phyloP scores from a whole-genome alignment of 2,797 vertebrate species.

The Enteromius trimaculatus region DNA sequence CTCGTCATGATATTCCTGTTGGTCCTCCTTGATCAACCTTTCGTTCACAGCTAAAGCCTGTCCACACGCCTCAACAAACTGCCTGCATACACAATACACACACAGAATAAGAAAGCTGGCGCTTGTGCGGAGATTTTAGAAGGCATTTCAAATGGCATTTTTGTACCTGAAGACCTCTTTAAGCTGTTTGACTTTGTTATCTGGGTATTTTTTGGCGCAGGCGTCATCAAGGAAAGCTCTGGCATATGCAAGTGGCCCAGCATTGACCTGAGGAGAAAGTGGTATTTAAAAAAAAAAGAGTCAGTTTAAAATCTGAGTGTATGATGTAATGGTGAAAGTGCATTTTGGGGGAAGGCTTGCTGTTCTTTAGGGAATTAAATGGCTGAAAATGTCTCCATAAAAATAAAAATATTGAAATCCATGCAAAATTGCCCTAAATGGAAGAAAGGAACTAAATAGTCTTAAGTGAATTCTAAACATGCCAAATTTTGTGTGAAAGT shows the following conservation, averaged over 20 bases:
- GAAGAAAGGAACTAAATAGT: background rate
- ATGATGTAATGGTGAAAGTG: background rate
- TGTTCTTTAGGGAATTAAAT: background rate
- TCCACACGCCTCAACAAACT: conserved; percentile 95
- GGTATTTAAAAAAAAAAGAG: background rate
- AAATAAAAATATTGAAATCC: background rate
- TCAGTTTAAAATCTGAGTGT: background rate
- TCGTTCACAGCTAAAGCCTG: conserved; percentile 90
- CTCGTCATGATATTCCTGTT: conserved; percentile 95
- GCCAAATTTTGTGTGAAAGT: background rate
- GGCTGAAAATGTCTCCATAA: background rate
- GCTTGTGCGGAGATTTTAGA: background rate
- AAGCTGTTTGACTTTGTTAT: conserved; percentile 96
- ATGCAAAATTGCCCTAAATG: background rate
- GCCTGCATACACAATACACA: conserved; percentile 73
- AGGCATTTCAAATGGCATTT: background rate
- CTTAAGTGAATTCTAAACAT: background rate
- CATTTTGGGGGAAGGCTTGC: background rate
- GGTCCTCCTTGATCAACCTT: conserved; percentile 94
- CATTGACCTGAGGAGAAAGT: conserved; percentile 84
- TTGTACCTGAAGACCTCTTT: conserved; percentile 98
- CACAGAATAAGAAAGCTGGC: background rate
- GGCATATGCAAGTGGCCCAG: conserved; percentile 94
- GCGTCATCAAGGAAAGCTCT: conserved; percentile 92
- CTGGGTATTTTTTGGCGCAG: conserved; percentile 92